phyloP scores from a whole-genome alignment of 2,797 vertebrate genomes.

The Channallabes apus region DNA sequence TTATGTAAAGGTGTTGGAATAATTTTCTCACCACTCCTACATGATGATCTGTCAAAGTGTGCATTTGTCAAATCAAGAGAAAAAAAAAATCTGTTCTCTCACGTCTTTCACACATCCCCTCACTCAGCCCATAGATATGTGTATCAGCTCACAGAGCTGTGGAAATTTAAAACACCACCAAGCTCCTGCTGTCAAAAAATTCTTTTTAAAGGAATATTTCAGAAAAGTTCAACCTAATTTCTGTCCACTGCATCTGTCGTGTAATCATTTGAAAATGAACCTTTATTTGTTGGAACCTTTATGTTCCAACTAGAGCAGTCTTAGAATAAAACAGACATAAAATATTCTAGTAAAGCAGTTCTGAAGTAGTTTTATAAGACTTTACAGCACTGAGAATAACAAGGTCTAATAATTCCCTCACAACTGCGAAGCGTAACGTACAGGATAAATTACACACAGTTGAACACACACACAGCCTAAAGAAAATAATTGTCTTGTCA shows the following conservation, averaged over 20 bases:
- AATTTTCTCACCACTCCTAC: conserved; percentile 26
- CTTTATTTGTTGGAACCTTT: not conserved
- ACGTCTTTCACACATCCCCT: conserved; percentile 30
- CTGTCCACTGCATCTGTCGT: not conserved
- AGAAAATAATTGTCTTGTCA: not conserved
- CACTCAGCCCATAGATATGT: conserved; percentile 13
- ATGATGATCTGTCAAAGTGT: conserved; percentile 27
- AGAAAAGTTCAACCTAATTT: not conserved
- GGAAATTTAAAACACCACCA: conserved; percentile 20
- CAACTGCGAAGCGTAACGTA: not conserved
- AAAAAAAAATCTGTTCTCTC: conserved; percentile 30
- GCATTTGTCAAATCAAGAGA: conserved; percentile 25
- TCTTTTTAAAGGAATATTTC: not conserved
- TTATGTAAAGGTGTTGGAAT: conserved; percentile 27
- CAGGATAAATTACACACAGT: not conserved
- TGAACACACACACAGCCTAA: not conserved
- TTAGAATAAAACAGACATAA: not conserved
- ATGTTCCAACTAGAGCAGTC: not conserved
- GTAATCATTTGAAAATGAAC: not conserved
- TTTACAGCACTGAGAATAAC: not conserved
- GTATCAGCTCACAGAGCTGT: conserved; percentile 21
- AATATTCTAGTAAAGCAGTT: not conserved
- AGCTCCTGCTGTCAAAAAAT: not conserved
- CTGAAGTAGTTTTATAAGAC: not conserved
- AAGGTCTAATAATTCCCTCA: not conserved